Conservation (phyloP, 2,888 invertebrate species). For the Agrochola circellaris region DNA sequence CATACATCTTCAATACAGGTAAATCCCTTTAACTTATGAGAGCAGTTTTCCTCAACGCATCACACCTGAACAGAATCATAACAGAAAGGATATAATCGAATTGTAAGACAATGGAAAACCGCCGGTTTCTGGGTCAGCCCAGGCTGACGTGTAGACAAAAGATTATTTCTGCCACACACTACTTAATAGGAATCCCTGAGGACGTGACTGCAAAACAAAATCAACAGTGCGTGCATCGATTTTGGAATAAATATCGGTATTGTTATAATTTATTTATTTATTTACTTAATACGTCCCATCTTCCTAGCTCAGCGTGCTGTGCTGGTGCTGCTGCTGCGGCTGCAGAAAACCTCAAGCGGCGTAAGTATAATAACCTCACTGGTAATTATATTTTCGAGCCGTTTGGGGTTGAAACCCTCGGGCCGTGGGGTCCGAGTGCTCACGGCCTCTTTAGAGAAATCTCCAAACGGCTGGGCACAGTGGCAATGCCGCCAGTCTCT, state of each 20-base stretch:
- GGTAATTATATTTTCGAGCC: too few relatives aligned
- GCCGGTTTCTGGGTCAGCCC: slow-evolving; percentile 37
- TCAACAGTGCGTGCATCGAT: slow-evolving; percentile 9
- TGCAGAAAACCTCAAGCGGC: too few relatives aligned
- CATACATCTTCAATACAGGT: slow-evolving; percentile 33
- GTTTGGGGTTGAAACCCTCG: too few relatives aligned
- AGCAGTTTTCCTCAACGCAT: slow-evolving; percentile 39
- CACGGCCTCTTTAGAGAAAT: too few relatives aligned
- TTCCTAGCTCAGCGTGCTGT: too few relatives aligned
- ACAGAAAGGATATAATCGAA: slow-evolving; percentile 48
- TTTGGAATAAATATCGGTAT: slow-evolving; percentile 17
- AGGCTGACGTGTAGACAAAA: slow-evolving; percentile 15
- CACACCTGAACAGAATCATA: slow-evolving; percentile 46
- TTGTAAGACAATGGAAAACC: slow-evolving; percentile 45
- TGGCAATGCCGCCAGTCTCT: too few relatives aligned
- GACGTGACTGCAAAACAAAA: slow-evolving; percentile 36
- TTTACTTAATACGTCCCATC: too few relatives aligned
- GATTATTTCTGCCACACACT: neutral
- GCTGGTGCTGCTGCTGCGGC: too few relatives aligned
- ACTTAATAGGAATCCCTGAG: slow-evolving; percentile 30
- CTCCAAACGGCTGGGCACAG: too few relatives aligned
- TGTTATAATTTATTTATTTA: slow-evolving; percentile 5
- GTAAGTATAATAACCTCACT: too few relatives aligned
- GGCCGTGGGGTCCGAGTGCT: too few relatives aligned
- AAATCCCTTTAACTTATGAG: slow-evolving; percentile 28